Conservation (phyloP, 2,113 vertebrate species). For the Dromaius novaehollandiae region DNA sequence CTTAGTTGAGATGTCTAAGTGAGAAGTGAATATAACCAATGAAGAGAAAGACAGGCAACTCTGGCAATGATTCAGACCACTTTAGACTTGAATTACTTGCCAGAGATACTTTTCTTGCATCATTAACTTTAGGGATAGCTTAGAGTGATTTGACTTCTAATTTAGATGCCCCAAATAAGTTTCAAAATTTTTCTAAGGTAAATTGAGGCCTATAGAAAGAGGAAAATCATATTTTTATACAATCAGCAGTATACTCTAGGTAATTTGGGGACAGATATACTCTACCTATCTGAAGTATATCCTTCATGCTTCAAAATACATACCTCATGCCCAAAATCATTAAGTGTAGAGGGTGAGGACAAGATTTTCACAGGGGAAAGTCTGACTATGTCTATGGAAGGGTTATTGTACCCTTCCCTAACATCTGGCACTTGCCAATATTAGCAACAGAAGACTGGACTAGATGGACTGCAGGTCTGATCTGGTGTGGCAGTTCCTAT, state of each 20-base stretch:
- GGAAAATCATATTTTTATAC: neutral
- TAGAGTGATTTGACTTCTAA: neutral
- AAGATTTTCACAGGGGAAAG: slow-evolving; percentile 14
- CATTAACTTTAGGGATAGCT: neutral
- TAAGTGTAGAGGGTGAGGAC: neutral
- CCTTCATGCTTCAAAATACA: slow-evolving; percentile 6
- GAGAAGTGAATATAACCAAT: neutral
- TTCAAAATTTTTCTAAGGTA: neutral
- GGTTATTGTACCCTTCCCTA: slow-evolving; percentile 56
- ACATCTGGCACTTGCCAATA: slow-evolving; percentile 58
- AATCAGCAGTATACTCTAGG: neutral
- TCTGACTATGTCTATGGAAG: slow-evolving; percentile 26
- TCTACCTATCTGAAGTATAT: neutral
- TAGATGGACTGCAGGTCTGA: slow-evolving; percentile 69
- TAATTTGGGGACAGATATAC: neutral
- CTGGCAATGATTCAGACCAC: neutral
- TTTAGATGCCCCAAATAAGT: neutral
- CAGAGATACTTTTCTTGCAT: neutral
- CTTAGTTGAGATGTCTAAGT: neutral
- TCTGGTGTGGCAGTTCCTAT: slow-evolving; percentile 69
- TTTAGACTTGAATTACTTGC: neutral
- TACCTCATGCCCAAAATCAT: neutral
- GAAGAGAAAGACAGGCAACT: neutral
- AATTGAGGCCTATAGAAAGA: neutral
- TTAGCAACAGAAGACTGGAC: slow-evolving; percentile 67